Percentiles rank a stretch among this genome's conserved stretches.
These are phyloP conservation scores for Anableps anableps DNA, from an alignment of 2,797 vertebrate species.

Conservation along the genomic window DNA sequence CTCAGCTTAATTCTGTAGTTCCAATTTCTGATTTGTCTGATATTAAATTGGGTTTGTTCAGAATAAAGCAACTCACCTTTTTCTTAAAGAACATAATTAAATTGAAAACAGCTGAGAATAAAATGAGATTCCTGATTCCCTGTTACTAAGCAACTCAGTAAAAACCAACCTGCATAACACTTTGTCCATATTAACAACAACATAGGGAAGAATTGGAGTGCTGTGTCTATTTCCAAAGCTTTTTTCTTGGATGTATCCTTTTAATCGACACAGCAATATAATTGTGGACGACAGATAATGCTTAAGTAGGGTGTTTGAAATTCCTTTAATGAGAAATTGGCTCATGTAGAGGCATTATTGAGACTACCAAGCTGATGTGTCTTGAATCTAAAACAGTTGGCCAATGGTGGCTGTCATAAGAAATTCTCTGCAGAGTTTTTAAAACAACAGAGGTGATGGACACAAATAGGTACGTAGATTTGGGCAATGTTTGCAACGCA, in stretches of 20 bases:
- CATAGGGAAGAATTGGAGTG: conserved; percentile 47
- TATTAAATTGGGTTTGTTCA: conserved; percentile 38
- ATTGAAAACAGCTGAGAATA: conserved; percentile 51
- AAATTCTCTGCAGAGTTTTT: conserved; percentile 63
- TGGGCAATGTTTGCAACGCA: conserved; percentile 23
- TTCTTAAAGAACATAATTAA: conserved; percentile 65
- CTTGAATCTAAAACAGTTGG: conserved; percentile 76
- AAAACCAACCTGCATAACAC: conserved; percentile 59
- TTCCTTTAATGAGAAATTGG: conserved; percentile 78
- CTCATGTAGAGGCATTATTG: conserved; percentile 74
- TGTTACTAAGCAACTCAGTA: conserved; percentile 81
- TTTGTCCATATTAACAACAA: conserved; percentile 55
- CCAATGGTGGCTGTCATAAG: conserved; percentile 53
- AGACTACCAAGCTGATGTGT: conserved; percentile 71
- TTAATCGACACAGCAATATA: conserved; percentile 62
- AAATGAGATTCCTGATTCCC: conserved; percentile 56
- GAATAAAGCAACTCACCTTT: conserved; percentile 43
- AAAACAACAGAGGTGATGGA: conserved; percentile 42
- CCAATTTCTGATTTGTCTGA: conserved; percentile 36
- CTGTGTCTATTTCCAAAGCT: conserved; percentile 49
- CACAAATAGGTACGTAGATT: conserved; percentile 15
- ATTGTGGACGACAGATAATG: conserved; percentile 68
- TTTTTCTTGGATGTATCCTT: conserved; percentile 42
- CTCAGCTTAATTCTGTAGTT: conserved; percentile 21
- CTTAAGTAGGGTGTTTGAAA: conserved; percentile 64